A percentile compares a stretch with the other conserved stretches of the same genome.
These are phyloP conservation scores for Sesamia nonagrioides DNA, from an alignment of 1,140 invertebrate genomes.

Conservation along the genomic window DNA sequence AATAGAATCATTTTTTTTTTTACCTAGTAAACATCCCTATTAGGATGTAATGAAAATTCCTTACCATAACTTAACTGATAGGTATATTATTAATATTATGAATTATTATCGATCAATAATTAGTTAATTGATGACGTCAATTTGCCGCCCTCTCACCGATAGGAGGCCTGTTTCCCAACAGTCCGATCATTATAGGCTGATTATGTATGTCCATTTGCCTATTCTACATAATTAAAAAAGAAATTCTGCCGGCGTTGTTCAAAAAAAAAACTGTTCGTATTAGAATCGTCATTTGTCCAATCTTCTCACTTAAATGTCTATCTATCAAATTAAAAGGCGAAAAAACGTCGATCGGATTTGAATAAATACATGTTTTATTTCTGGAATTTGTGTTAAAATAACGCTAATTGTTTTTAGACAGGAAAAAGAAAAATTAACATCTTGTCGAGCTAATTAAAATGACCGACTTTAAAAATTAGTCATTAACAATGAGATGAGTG, in stretches of 20 bases:
- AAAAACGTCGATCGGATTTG: constrained; percentile 48
- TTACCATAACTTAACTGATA: no score
- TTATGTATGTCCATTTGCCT: no score
- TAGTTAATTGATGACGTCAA: no score
- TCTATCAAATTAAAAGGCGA: constrained; percentile 41
- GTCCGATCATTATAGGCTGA: no score
- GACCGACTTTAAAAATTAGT: constrained; percentile 25
- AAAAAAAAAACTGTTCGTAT: neutral
- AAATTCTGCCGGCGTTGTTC: neutral
- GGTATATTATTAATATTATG: no score
- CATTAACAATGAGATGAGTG: neutral
- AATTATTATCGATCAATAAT: no score
- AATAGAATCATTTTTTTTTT: no score
- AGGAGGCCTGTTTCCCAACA: no score
- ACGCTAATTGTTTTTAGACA: neutral
- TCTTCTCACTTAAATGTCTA: constrained; percentile 24
- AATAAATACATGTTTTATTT: constrained; percentile 51
- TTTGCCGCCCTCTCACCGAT: no score
- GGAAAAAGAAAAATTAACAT: neutral
- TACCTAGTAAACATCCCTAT: no score
- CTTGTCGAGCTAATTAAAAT: constrained; percentile 34
- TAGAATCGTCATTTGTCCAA: neutral
- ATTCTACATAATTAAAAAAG: no score
- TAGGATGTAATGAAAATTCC: no score
- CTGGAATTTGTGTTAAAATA: constrained; percentile 34